Evolutionary conservation across 2,113 vertebrate species (phyloP).

Genomic region (Mola mola): DNA sequence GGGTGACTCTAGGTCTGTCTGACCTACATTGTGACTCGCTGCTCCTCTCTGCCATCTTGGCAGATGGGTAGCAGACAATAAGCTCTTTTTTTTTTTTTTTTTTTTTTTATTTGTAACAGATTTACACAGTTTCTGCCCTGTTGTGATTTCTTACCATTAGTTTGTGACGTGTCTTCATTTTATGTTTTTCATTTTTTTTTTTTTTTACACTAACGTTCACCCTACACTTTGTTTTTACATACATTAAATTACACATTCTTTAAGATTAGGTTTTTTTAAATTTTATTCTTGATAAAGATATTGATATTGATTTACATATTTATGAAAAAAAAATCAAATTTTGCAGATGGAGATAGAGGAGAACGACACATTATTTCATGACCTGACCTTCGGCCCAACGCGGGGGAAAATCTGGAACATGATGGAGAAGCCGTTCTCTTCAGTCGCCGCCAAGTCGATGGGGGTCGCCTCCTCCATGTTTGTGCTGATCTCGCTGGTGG

Average conservation of each 20-base stretch:
- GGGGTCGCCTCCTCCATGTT: slow-evolving; percentile 90
- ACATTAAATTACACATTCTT: too few species aligned
- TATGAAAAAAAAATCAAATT: too few species aligned
- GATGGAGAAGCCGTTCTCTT: slow-evolving; percentile 96
- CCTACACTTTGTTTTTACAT: too few species aligned
- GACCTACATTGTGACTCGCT: slow-evolving; percentile 53
- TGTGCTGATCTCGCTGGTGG: slow-evolving; percentile 90
- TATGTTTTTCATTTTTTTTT: too few species aligned
- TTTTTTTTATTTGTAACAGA: slow-evolving; percentile 22
- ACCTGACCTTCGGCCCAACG: slow-evolving; percentile 81
- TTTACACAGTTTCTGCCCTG: too few species aligned
- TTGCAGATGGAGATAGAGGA: slow-evolving; percentile 84
- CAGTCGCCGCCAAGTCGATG: slow-evolving; percentile 87
- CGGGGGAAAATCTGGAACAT: slow-evolving; percentile 88
- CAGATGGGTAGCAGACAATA: slow-evolving; percentile 55
- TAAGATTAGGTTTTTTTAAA: too few species aligned
- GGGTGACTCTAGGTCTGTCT: slow-evolving; percentile 24
- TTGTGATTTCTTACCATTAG: too few species aligned
- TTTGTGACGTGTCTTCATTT: too few species aligned
- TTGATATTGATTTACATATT: too few species aligned
- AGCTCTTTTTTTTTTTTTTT: slow-evolving; percentile 39
- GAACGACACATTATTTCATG: slow-evolving; percentile 82
- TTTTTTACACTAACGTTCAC: too few species aligned
- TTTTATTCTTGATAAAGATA: too few species aligned
- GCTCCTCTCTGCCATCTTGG: slow-evolving; percentile 12